These are phyloP conservation scores for Sarcophaga bullata DNA, from an alignment of 1,140 invertebrate genomes.

Conservation along the genomic window DNA sequence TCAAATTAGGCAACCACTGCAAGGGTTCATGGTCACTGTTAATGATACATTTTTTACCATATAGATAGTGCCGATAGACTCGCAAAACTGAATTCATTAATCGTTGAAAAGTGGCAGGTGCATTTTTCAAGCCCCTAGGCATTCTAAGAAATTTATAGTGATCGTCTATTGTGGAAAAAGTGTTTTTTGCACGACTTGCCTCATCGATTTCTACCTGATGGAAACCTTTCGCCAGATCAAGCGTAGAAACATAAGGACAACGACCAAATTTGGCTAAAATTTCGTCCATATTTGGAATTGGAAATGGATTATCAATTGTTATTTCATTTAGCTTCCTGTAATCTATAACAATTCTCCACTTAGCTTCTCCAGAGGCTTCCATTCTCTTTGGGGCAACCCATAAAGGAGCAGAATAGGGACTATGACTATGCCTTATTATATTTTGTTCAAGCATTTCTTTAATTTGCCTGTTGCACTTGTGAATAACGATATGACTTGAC, in stretches of 20 bases:
- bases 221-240: constrained; percentile 68
- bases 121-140: constrained; percentile 66
- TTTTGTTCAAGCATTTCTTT: constrained; percentile 43
- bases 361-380: constrained; percentile 52
- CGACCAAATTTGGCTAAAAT: constrained; percentile 66
- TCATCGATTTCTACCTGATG: constrained; percentile 67
- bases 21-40: constrained; percentile 46
- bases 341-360: constrained; percentile 61
- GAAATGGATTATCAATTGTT: constrained; percentile 63
- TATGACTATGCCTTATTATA: constrained; percentile 39
- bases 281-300: constrained; percentile 68
- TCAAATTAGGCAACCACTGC: constrained; percentile 44
- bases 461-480: constrained; percentile 43
- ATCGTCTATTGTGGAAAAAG: constrained; percentile 62
- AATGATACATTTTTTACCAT: constrained; percentile 44
- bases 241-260: constrained; percentile 64
- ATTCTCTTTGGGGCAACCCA: constrained; percentile 45
- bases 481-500: constrained; percentile 40
- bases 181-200: constrained; percentile 65
- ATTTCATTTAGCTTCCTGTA: constrained; percentile 61
- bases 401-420: constrained; percentile 46
- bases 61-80: constrained; percentile 59
- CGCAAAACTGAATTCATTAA: constrained; percentile 63
- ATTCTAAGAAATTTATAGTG: constrained; percentile 64
- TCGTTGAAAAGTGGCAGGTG: constrained; percentile 66